Conservation (phyloP, 2,797 vertebrate genomes). For the Sylvilagus floridanus region DNA sequence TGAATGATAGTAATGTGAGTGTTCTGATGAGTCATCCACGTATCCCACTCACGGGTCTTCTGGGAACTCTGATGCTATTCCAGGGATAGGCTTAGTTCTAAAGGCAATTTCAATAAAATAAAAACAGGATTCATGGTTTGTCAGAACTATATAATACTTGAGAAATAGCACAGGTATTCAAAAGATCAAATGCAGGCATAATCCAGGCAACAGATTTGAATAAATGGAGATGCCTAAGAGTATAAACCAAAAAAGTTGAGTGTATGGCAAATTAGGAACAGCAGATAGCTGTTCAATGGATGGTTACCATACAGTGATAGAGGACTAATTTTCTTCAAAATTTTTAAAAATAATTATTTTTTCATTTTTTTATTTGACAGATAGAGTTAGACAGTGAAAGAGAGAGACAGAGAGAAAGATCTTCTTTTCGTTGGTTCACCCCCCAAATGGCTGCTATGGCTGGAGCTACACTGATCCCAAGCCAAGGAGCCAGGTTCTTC, state of each 20-base stretch:
- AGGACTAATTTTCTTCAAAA: background rate
- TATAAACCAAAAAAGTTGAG: background rate
- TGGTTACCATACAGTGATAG: background rate
- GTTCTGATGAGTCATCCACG: background rate
- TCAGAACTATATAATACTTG: background rate
- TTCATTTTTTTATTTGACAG: no score
- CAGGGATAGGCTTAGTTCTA: background rate
- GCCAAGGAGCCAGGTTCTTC: no score
- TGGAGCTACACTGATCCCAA: no score
- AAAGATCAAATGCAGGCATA: no score
- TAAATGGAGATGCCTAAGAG: background rate
- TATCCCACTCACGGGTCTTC: background rate
- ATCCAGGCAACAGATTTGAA: background rate
- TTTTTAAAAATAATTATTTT: no score
- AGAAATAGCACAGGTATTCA: background rate
- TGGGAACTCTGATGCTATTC: background rate
- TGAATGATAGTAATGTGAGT: background rate
- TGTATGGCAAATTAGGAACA: rapidly evolving
- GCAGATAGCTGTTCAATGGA: background rate
- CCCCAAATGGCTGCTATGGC: no score
- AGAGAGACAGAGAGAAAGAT: no score
- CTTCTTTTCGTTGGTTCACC: no score
- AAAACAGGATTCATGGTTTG: background rate
- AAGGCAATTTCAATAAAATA: background rate
- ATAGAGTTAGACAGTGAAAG: no score